These are phyloP conservation scores for Masnerella sp. DNA, from an alignment of 2,888 invertebrate species.

Conservation along the genomic window DNA sequence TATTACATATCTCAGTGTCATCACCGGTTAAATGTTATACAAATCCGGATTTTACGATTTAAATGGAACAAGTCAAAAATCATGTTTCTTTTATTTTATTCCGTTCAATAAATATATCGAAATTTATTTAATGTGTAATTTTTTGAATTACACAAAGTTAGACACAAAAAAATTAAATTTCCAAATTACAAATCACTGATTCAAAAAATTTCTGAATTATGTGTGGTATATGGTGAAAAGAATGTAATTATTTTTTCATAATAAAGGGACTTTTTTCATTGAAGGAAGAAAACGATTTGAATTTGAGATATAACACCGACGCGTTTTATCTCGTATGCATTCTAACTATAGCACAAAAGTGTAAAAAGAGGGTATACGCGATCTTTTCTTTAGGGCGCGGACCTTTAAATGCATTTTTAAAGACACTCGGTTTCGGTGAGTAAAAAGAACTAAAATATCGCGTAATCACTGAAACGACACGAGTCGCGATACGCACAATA, in stretches of 20 bases:
- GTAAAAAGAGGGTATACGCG: constrained; percentile 32
- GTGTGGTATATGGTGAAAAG: too few relatives aligned
- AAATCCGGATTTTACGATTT: neutral
- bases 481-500: constrained; percentile 13
- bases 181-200: too few relatives aligned
- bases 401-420: constrained; percentile 49
- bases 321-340: constrained; percentile 33
- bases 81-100: too few relatives aligned
- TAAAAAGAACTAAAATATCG: constrained; percentile 37
- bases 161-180: too few relatives aligned
- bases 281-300: constrained; percentile 22
- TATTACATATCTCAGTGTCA: constrained; percentile 11
- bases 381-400: constrained; percentile 27
- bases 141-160: too few relatives aligned
- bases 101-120: too few relatives aligned
- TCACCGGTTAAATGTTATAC: neutral
- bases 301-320: constrained; percentile 27
- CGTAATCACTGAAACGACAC: constrained; percentile 29
- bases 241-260: too few relatives aligned
- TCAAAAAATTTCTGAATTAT: too few relatives aligned
- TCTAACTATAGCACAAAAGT: constrained; percentile 47
- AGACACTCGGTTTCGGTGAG: constrained; percentile 21
- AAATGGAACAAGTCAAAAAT: neutral
- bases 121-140: too few relatives aligned
- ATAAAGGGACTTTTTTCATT: too few relatives aligned